Percentiles rank a stretch among this genome's conserved stretches.
phyloP scores from a whole-genome alignment of 2,888 invertebrate genomes.

The Homarus gammarus region DNA sequence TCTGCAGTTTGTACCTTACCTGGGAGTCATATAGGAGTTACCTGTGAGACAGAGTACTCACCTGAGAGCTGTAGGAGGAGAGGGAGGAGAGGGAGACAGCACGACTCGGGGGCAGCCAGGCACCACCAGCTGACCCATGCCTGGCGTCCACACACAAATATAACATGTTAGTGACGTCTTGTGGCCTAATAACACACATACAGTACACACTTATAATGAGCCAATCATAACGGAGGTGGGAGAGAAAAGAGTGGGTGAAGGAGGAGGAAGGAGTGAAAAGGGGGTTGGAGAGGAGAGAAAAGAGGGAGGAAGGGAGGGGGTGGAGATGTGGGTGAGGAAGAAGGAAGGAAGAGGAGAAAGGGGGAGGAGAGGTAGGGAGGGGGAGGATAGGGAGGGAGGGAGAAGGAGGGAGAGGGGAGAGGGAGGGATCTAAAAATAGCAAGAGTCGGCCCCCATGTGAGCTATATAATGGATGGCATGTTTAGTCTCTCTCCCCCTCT shows the following conservation, averaged over 20 bases:
- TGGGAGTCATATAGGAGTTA: no score
- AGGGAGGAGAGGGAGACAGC: slow-evolving; percentile 41
- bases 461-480: no score
- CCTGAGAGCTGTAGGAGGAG: slow-evolving; percentile 33
- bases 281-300: neutral
- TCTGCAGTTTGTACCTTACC: no score
- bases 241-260: neutral
- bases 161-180: neutral
- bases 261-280: neutral
- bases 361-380: neutral
- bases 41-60: neutral
- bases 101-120: slow-evolving; percentile 28
- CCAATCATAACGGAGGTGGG: neutral
- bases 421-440: slow-evolving; percentile 11
- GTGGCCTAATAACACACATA: neutral
- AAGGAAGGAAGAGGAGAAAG: neutral
- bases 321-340: neutral
- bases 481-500: neutral
- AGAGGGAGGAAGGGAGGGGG: neutral
- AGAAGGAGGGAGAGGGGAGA: slow-evolving; percentile 15
- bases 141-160: neutral
- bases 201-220: neutral
- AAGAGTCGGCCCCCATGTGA: no score
- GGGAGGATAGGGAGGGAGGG: neutral
- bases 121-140: slow-evolving; percentile 7